Base-by-base conservation (phyloP, 2,888 invertebrate genomes). In the Homarus gammarus region DNA sequence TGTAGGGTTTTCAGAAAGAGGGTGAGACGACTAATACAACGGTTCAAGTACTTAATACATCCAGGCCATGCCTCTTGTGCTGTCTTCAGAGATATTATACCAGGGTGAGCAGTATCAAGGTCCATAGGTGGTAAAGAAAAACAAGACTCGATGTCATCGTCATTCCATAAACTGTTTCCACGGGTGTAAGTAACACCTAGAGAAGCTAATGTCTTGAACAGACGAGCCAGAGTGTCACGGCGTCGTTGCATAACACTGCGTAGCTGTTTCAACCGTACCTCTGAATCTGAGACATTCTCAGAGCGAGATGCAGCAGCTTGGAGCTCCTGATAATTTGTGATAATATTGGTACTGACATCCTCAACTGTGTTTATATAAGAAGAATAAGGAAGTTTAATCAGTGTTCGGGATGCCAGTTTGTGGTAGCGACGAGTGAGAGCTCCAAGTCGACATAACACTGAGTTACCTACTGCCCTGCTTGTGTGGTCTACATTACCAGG, bases 181-280 rank as follows among this genome's bases (percentile, higher is more conserved):
- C 96, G 96, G 91, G 97, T 96, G 93, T 97, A 97, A 72, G 97
- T 98, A 1, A 98, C 93, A 0, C 98, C 98, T 92, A 97, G 95
- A 89, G 95, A 95, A 0, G 95, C 94, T 0, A 99, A 94, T 38
- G 95, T 95, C 93, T 97, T 97, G 94, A 98, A 99, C 73, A 99
- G 95, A 94, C 98, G 98, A 0, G 97, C 95, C 0, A 99, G 94
- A 0, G 97, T 96, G 94, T 97, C 96, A 49, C 97, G 96, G 93
- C 98, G 98, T 93, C 97, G 97, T 93, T 97, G 96, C 3, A 98
- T 95, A 82, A 97, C 96, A 93, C 96, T 93, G 91, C 94, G 94
- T 0, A 94, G 93, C 89, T 97, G 95, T 91, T 96, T 96, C 93
- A 97, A 97, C 91, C 94, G 93, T 85, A 94, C 94, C 27, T 94